phyloP scores from a whole-genome alignment of 2,888 invertebrate species.

The Brenthis daphne region DNA sequence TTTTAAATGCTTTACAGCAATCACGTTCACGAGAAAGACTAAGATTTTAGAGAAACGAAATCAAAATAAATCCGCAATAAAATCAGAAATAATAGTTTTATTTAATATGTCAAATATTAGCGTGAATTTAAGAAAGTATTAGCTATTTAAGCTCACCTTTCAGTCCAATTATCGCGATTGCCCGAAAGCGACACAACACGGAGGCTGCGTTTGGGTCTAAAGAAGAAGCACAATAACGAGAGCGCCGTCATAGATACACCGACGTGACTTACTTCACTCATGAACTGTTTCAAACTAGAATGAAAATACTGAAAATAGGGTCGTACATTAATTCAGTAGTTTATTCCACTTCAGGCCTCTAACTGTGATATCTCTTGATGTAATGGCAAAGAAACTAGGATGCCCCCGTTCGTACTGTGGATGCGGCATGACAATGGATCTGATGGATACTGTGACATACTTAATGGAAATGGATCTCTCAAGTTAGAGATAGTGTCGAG shows the following conservation, averaged over 20 bases:
- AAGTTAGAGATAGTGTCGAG: not conserved
- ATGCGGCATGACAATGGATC: slow-evolving; percentile 5
- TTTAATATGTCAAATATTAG: too few relatives aligned
- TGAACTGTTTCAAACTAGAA: too few relatives aligned
- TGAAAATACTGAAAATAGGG: slow-evolving; percentile 14
- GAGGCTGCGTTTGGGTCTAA: slow-evolving; percentile 7
- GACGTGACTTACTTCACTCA: too few relatives aligned
- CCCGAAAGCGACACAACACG: not conserved
- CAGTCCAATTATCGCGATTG: slow-evolving; percentile 1
- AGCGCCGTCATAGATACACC: slow-evolving; percentile 5
- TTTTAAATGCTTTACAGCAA: too few relatives aligned
- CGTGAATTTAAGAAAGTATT: too few relatives aligned
- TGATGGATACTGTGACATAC: slow-evolving; percentile 7
- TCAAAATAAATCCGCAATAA: too few relatives aligned
- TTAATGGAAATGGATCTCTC: not conserved
- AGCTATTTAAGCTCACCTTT: not conserved
- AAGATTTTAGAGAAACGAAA: too few relatives aligned
- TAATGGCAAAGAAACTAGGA: slow-evolving; percentile 22
- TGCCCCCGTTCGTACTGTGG: slow-evolving; percentile 20
- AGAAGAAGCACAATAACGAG: slow-evolving; percentile 14
- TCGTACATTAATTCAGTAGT: slow-evolving; percentile 21
- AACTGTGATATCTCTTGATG: slow-evolving; percentile 18
- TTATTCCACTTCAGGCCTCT: slow-evolving; percentile 6
- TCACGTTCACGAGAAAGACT: too few relatives aligned
- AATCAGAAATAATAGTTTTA: too few relatives aligned